Base-by-base conservation (phyloP, 2,113 vertebrate species). In the Mystacornis crossleyi region DNA sequence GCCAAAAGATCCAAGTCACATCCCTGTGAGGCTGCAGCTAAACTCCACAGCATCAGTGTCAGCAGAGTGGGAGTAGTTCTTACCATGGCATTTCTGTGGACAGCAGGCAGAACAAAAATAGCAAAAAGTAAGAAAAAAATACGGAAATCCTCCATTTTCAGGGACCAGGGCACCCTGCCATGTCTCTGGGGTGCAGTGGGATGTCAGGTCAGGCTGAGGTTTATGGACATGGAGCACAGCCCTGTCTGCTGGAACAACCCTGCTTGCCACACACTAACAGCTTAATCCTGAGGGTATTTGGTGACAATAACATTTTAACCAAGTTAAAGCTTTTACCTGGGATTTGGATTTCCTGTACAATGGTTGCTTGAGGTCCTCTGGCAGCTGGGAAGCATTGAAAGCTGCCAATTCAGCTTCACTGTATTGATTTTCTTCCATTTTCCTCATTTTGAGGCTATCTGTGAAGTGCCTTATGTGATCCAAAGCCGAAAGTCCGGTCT, bases 301-400 rank as follows among this genome's bases (percentile, higher is more conserved):
- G 75, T 25, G n/a, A 94, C 93, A 95, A 28, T 54, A 86, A 69
- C 14, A 60, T 81, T 94, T 60, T 73, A 92, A 94, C 81, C 11
- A 33, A 73, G 83, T 93, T 94, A 96, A 96, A 93, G 87, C 40
- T 93, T 96, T 97, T 98, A 99, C 99, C 99, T 99, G 99, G 97
- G 99, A 99, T 97, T 99, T 99, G 75, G 99, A 99, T 98, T 99
- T 99, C 97, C 99, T 99, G 98, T 99, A 99, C 93, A 99, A 98
- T 0, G 99, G 99, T 95, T 99, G 99, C 96, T 99, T 99, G 95
- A 99, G 98, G 45, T 99, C 98, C 93, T 99, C 99, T 33, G 98
- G 93, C 96, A 99, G 97, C 94, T 99, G 98, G 54, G 99, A 97
- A 75, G 99, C 97, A 96, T 98, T 98, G 97, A 99, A 99, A 40